Percentiles rank a stretch among this genome's conserved stretches.
Conservation (phyloP, 2,888 invertebrate genomes). For the Drosophila phalerata region DNA sequence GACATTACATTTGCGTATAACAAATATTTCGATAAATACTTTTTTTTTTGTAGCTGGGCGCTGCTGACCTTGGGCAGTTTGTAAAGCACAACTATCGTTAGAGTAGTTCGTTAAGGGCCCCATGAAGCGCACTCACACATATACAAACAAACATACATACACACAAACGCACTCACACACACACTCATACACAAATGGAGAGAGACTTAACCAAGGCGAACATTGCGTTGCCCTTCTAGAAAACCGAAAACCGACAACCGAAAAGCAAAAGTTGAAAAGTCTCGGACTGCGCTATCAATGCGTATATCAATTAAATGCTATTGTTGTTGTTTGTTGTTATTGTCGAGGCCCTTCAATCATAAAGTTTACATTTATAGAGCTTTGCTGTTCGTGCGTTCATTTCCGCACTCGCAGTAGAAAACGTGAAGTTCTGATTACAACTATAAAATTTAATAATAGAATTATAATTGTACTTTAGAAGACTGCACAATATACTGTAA, state of each 20-base stretch:
- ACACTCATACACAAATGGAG: not conserved
- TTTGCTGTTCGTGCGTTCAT: conserved; percentile 53
- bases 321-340: conserved; percentile 39
- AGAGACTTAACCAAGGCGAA: conserved; percentile 40
- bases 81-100: conserved; percentile 34
- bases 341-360: conserved; percentile 57
- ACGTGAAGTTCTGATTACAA: conserved; percentile 46
- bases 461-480: conserved; percentile 17
- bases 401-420: conserved; percentile 44
- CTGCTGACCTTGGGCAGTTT: conserved; percentile 49
- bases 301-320: conserved; percentile 71
- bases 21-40: conserved; percentile 27
- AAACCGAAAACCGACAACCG: conserved; percentile 24
- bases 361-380: conserved; percentile 62
- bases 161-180: not conserved
- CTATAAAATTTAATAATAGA: conserved; percentile 35
- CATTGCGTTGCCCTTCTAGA: conserved; percentile 58
- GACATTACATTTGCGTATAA: conserved; percentile 37
- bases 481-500: conserved; percentile 35
- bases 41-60: conserved; percentile 26
- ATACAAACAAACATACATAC: not conserved
- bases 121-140: conserved; percentile 39
- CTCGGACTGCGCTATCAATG: conserved; percentile 66
- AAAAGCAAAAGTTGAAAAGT: conserved; percentile 33
- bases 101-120: conserved; percentile 60